Evolutionary conservation across 2,888 invertebrate species (phyloP), one percentile per base, ranked within the genome.

Genomic region (Punctoribates punctum): DNA sequence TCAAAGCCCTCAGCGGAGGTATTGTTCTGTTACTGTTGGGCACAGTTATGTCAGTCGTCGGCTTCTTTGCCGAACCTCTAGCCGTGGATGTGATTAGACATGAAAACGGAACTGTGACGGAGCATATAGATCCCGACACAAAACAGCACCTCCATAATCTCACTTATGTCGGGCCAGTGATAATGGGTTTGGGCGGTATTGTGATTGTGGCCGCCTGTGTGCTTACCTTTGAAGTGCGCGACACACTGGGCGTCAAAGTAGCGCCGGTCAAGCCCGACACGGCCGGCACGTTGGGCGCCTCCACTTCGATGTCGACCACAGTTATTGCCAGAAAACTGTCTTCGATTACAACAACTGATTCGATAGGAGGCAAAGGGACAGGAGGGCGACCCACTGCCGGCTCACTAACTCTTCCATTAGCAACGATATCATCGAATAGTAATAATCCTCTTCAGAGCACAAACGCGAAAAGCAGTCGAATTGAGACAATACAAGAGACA

Each of bases 1-100:
- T 95, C 84, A 91, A 94, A 81, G 95, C 95, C 29, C 88, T 96
- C 23, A 91, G 93, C 79, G 88, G 95, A 77, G 96, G 96, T 42
- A 86, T 94, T 79, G 86, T 94, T 79, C 87, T 96, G 79, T 92
- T 96, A 90, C 86, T 92, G 79, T 87, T 94, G 65, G 96, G 96
- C 27, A 91, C 92, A 76, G 91, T 92, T 76, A 96, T 96, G 96
- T 94, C 95, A 54, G 92, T 93, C 57, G 89, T 95, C 83, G 95
- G 94, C 29, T 82, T 81, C 73, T 80, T 81, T 73, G 81, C 81
- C 20, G 81, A 82, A 29, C 82, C 82, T 76, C 82, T 84, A 74
- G 82, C 82, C 6, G 79, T 79, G 9, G 80, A 80, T 51, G 67
- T 77, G n/a, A 46, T 78, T 15, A 73, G 77, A 27, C 75, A 77